Percentiles rank a stretch among this genome's conserved stretches.
phyloP scores from a whole-genome alignment of 2,797 vertebrate species.

The Ambastaia sidthimunki region DNA sequence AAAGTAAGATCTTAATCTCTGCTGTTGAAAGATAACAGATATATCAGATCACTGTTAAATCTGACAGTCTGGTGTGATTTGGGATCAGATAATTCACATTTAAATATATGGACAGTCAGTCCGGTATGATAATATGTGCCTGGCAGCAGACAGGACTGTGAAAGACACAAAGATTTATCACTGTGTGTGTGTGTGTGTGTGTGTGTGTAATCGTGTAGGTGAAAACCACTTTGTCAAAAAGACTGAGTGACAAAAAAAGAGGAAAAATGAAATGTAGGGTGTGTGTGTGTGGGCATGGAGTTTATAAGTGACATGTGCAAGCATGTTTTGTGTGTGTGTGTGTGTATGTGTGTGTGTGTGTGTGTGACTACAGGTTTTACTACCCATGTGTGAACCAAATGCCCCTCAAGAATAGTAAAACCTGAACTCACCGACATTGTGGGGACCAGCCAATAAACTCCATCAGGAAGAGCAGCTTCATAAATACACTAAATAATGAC shows the following conservation, averaged over 20 bases:
- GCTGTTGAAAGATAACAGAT: slow-evolving; percentile 46
- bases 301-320: slow-evolving; percentile 3
- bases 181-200: background rate
- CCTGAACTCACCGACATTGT: background rate
- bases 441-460: background rate
- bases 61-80: slow-evolving; percentile 33
- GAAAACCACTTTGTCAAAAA: slow-evolving; percentile 25
- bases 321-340: background rate
- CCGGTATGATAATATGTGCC: slow-evolving; percentile 29
- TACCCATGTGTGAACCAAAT: background rate
- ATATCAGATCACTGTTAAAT: slow-evolving; percentile 38
- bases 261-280: background rate
- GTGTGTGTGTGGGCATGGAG: slow-evolving; percentile 3
- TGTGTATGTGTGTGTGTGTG: background rate
- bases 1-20: slow-evolving; percentile 37
- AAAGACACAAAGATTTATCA: slow-evolving; percentile 28
- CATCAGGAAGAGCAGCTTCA: background rate
- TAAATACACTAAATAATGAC: background rate
- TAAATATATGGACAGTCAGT: slow-evolving; percentile 41
- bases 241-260: background rate
- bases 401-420: background rate
- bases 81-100: slow-evolving; percentile 16
- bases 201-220: background rate
- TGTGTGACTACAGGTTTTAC: background rate
- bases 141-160: slow-evolving; percentile 18